Base-by-base conservation (phyloP, 2,797 vertebrate genomes). In the Cephalopachus bancanus region DNA sequence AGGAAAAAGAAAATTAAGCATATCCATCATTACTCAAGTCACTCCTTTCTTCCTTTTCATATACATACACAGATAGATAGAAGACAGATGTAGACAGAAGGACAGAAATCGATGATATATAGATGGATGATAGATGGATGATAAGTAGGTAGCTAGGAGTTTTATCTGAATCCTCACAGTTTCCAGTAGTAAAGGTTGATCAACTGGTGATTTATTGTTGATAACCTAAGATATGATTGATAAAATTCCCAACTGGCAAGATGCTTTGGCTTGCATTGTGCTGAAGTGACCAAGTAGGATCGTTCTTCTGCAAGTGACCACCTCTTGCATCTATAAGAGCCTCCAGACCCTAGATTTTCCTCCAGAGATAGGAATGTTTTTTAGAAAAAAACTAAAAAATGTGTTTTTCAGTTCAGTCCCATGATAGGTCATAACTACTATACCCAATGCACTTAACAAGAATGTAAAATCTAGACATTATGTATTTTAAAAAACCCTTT, bases 401-500 rank as follows among this genome's bases (percentile, higher is more conserved):
- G 88, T 97, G 83, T 95, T 98, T 97, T 96, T 97, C 94, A 91
- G 64, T 93, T 98, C 96, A 91, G 89, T 59, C 81, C 83, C 92
- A 67, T 97, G 91, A 79, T 96, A 97, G 67, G 67, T 87, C 93
- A 97, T 86, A 97, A 92, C 84, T 44, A 44, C 6, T 97, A 97
- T 84, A 92, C 95, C 97, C 97, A 97, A 81, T 97, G 92, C 93
- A 97, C 97, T 98, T 97, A 97, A 92, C 94, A 19, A 44, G 5
- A 71, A 97, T 95, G 86, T 97, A 97, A 96, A 98, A 96, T 93
- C 89, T 83, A 97, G 96, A 97, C 91, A 81, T 89, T 96, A 81
- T 97, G 84, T 98, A 96, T 98, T 97, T 97, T 97, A 98, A 96
- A 98, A 96, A 98, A 96, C 95, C 59, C 86, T 69, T 80, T 92